Evolutionary conservation across 2,113 vertebrate genomes (phyloP), one percentile per base, ranked within the genome.

Genomic region (Tragelaphus buxtoni): DNA sequence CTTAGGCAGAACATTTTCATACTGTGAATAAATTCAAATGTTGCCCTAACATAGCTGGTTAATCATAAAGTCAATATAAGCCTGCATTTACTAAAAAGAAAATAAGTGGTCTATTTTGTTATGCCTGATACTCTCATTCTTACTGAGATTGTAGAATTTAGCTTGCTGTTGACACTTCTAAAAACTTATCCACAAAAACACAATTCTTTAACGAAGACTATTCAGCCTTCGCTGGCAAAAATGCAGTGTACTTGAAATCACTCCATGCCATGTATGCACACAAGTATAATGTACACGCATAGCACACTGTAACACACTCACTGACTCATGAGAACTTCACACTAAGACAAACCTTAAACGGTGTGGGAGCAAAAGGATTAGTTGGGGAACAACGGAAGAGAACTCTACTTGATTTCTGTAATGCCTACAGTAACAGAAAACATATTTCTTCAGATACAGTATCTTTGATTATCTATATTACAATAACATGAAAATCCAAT

Each of bases 311-410:
- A 55, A 87, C 87, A 97, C 83, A 93, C 28, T 79, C 87, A 97
- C 3, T 35, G 42, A 91, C 93, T 90, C 65, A 22, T 10, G 35
- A 22, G 85, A 91, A 96, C 95, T 87, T 96, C 90, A 95, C 88
- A 98, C 79, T 88, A 98, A 98, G 98, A 99, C 99, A 98, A 99
- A 99, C 99, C 99, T 99, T 99, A 99, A 99, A 99, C 45, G 99
- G 99, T 99, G 99, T 99, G 98, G 99, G 99, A 99, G 99, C 99
- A 99, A 99, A 99, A 99, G 99, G 99, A 99, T 99, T 99, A 99
- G 99, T 99, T 99, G 99, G 99, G 99, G 99, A 99, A 98, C 99
- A 99, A 99, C 98, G 98, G 98, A 99, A 99, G 98, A 98, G 98
- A 99, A 99, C 98, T 98, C 98, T 99, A 99, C 98, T 97, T 98